Conservation (phyloP, 1,140 invertebrate species). For the Bombus turneri region DNA sequence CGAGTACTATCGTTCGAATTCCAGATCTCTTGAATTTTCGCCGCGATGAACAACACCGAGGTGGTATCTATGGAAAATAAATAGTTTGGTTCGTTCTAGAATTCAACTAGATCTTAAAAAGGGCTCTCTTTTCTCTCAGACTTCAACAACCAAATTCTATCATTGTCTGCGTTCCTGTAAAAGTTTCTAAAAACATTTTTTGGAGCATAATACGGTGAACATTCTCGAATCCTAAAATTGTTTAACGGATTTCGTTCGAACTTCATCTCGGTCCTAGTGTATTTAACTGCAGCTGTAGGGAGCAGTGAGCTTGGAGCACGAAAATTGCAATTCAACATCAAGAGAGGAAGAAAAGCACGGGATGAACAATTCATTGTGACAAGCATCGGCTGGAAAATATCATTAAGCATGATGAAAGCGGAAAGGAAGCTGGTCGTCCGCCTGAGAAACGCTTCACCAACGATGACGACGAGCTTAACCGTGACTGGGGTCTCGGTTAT, state of each 20-base stretch:
- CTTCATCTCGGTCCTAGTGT: neutral
- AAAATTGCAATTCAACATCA: neutral
- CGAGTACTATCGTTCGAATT: slow-evolving; percentile 5
- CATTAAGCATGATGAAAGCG: neutral
- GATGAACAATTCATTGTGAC: neutral
- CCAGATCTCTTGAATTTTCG: slow-evolving; percentile 21
- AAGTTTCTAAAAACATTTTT: neutral
- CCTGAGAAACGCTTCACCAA: neutral
- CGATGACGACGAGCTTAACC: neutral
- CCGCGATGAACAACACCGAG: neutral
- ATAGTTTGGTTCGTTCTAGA: neutral
- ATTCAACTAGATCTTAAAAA: neutral
- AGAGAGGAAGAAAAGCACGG: neutral
- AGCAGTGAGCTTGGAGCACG: neutral
- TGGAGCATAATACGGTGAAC: rapidly evolving
- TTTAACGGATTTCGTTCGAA: neutral
- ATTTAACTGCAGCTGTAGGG: neutral
- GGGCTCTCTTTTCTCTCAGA: neutral
- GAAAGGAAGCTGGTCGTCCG: neutral
- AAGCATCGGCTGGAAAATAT: neutral
- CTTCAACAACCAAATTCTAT: no score
- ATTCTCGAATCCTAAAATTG: neutral
- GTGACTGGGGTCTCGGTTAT: neutral
- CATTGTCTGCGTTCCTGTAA: neutral
- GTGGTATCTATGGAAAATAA: neutral